Evolutionary conservation across 2,888 invertebrate species (phyloP).

Genomic region (Halictus quadricinctus): DNA sequence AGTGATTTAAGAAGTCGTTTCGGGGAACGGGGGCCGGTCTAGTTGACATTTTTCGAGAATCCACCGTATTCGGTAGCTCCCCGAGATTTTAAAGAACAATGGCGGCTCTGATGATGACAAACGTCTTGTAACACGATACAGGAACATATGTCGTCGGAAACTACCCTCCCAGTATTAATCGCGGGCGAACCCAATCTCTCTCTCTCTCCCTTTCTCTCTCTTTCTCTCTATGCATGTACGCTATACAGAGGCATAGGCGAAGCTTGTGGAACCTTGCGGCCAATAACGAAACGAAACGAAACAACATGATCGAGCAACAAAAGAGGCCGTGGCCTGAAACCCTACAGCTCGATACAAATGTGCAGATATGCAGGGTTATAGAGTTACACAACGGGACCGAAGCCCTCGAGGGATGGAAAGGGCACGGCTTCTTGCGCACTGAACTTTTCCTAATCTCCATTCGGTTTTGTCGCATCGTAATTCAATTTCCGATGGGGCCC

Average conservation of each 20-base stretch:
- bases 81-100: constrained; percentile 77
- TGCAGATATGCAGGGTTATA: constrained; percentile 75
- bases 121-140: constrained; percentile 80
- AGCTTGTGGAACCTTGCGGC: constrained; percentile 71
- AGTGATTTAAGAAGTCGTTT: constrained; percentile 18
- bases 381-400: constrained; percentile 68
- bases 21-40: constrained; percentile 34
- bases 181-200: constrained; percentile 46
- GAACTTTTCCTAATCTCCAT: constrained; percentile 29
- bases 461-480: constrained; percentile 22
- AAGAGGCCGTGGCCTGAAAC: constrained; percentile 73
- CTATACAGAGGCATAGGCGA: constrained; percentile 39
- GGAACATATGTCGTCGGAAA: constrained; percentile 77
- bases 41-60: constrained; percentile 71
- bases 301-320: constrained; percentile 75
- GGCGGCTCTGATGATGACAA: constrained; percentile 81
- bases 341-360: constrained; percentile 71
- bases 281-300: constrained; percentile 76
- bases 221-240: constrained; percentile 47
- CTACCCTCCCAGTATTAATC: constrained; percentile 72
- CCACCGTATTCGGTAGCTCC: constrained; percentile 64
- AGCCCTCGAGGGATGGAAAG: constrained; percentile 49
- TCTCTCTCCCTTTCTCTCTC: not conserved
- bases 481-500: not conserved
- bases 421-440: constrained; percentile 50